Base-by-base conservation (phyloP, 2,797 vertebrate species). In the Percopsis omiscomaycus region DNA sequence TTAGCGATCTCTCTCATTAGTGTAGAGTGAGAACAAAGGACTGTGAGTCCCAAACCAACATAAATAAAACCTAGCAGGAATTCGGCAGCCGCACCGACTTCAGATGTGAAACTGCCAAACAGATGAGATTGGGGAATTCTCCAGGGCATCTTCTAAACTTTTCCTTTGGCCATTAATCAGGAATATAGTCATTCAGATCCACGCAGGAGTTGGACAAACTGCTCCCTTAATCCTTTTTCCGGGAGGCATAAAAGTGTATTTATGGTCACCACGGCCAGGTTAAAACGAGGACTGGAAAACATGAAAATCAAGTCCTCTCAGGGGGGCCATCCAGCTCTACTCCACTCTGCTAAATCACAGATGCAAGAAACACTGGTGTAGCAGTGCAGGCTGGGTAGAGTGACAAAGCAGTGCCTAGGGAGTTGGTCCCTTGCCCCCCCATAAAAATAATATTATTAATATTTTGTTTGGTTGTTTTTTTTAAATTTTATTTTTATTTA, bases 181-280 rank as follows among this genome's bases (percentile, higher is more conserved):
- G 69, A 71, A 89, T 88, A 90, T 88, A 88, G 82, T 87, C 75
- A 71, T 53, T 61, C 63, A 27, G 69, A 78, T 78, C 77, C 73
- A 77, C 75, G 53, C 83, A 83, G 79, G 75, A 86, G 76, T 83
- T 70, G 78, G 79, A 89, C 83, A 89, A 90, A 89, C 82, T 84
- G 86, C 88, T 85, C 81, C 87, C 89, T 91, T 87, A 89, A 90
- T 88, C 81, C 88, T 87, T 90, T 90, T 88, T 86, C 83, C 54
- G 84, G 87, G 88, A 90, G 77, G 78, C 86, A 86, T 90, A 86
- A 87, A 88, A 87, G 81, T 83, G 76, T 88, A 90, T 90, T 89
- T 89, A 91, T 86, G 85, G 83, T 77, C 86, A 79, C 82, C 60
- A 50, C 57, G 75, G 82, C 85, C 84, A 85, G 85, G 88, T 88